Evolutionary conservation across 1,140 invertebrate genomes (phyloP).

Genomic region (Euwallacea fornicatus): DNA sequence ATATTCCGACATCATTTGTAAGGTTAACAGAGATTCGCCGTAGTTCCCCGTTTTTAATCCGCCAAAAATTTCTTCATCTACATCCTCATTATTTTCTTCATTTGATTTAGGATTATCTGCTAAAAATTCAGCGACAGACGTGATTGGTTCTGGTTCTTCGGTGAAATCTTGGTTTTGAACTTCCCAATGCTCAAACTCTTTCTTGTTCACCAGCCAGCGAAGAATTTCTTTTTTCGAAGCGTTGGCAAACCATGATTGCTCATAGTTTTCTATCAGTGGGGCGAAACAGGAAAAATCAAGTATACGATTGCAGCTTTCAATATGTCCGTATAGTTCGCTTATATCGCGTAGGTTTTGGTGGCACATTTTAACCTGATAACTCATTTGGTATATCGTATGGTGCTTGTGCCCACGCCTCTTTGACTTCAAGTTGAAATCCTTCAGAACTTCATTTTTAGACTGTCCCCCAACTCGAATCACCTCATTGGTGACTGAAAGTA

Average conservation of each 20-base stretch:
- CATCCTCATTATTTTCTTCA: no score
- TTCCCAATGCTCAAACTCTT: not conserved
- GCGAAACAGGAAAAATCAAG: no score
- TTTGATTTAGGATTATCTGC: no score
- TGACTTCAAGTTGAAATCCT: constrained; percentile 55
- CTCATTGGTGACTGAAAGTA: constrained; percentile 58
- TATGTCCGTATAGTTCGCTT: constrained; percentile 13
- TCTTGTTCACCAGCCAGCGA: constrained; percentile 42
- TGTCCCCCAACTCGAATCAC: constrained; percentile 75
- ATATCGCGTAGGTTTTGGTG: constrained; percentile 14
- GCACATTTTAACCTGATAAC: constrained; percentile 20
- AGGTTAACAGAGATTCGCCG: no score
- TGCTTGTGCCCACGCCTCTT: constrained; percentile 3
- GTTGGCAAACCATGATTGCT: constrained; percentile 41
- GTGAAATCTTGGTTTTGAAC: no score
- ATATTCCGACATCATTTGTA: no score
- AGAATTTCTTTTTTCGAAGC: constrained; percentile 35
- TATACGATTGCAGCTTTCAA: no score
- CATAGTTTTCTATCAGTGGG: constrained; percentile 23
- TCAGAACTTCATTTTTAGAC: constrained; percentile 62
- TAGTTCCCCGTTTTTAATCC: no score
- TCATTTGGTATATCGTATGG: constrained; percentile 25
- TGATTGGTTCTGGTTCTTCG: no score
- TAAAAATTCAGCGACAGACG: no score
- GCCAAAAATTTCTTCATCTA: no score